phyloP scores from a whole-genome alignment of 1,140 invertebrate species.

The Penaeus chinensis region DNA sequence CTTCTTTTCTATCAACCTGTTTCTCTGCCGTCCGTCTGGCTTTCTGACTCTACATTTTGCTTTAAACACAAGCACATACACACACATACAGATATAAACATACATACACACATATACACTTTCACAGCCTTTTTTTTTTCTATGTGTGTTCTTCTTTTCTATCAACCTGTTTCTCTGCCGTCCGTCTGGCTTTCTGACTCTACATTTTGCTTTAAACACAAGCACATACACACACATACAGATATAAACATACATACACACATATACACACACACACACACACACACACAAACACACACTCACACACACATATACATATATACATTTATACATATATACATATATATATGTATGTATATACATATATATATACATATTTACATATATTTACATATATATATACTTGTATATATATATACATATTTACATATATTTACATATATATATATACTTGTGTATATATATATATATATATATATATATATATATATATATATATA shows the following conservation, averaged over 20 bases:
- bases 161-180: no score
- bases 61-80: no score
- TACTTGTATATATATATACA: not conserved
- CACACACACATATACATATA: constrained; percentile 14
- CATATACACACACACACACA: no score
- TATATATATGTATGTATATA: constrained; percentile 13
- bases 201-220: not conserved
- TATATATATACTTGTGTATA: not conserved
- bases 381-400: constrained; percentile 19
- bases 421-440: not conserved
- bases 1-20: not conserved
- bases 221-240: no score
- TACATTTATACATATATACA: constrained; percentile 9
- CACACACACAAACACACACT: no score
- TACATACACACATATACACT: no score
- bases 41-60: not conserved
- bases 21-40: not conserved
- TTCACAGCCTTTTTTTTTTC: no score
- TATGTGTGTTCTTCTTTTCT: not conserved
- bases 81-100: no score
- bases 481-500: constrained; percentile 27
- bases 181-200: not conserved
- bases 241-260: no score
- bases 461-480: constrained; percentile 22
- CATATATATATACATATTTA: constrained; percentile 12